phyloP scores from a whole-genome alignment of 2,797 vertebrate species.

The Gadopsis bispinosus region DNA sequence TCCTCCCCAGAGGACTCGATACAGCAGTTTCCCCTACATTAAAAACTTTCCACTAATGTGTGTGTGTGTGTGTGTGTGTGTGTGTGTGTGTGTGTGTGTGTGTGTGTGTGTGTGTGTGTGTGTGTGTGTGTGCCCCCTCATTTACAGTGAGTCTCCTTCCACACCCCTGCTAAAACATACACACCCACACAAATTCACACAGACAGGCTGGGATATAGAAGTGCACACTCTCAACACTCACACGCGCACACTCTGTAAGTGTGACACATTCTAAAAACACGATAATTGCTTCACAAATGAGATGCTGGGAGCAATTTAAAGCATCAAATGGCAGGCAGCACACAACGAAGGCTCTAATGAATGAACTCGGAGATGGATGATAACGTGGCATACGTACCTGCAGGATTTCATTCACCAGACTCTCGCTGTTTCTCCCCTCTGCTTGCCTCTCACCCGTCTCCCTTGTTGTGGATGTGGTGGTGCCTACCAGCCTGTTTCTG shows the following conservation, averaged over 20 bases:
- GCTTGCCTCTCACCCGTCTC: constrained; percentile 52
- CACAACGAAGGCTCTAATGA: constrained; percentile 66
- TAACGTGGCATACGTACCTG: constrained; percentile 82
- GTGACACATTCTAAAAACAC: constrained; percentile 60
- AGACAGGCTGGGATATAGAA: constrained; percentile 45
- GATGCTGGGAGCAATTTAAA: constrained; percentile 50
- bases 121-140: constrained; percentile 14
- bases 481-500: constrained; percentile 65
- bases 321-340: constrained; percentile 44
- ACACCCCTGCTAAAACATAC: constrained; percentile 60
- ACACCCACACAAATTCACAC: constrained; percentile 60
- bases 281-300: constrained; percentile 59
- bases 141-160: constrained; percentile 49
- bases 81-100: constrained; percentile 15
- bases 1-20: constrained; percentile 52
- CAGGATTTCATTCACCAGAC: constrained; percentile 69
- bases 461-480: constrained; percentile 60
- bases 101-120: constrained; percentile 1
- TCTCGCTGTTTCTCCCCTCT: constrained; percentile 59
- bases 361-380: constrained; percentile 69
- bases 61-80: constrained; percentile 7
- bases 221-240: constrained; percentile 25
- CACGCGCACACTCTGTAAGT: neutral
- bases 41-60: constrained; percentile 74
- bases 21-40: constrained; percentile 70